Percentiles rank a stretch among this genome's conserved stretches.
Conservation (phyloP, 2,888 invertebrate genomes). For the Colostygia pectinataria region DNA sequence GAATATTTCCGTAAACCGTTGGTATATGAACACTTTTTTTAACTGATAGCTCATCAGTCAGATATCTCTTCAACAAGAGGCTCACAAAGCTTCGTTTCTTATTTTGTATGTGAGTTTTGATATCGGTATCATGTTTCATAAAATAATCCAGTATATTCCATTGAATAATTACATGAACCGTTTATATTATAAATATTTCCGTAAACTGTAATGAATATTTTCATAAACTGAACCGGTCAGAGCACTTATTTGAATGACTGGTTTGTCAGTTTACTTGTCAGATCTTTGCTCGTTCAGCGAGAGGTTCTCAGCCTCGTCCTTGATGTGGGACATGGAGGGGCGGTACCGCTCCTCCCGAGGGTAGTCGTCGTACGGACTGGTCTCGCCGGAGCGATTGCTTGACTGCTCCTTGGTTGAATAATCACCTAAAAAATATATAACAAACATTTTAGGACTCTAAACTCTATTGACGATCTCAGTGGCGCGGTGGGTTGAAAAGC, state of each 20-base stretch:
- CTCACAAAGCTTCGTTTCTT: no score
- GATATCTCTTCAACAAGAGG: no score
- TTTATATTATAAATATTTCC: not conserved
- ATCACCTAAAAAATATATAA: constrained; percentile 46
- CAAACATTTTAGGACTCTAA: no score
- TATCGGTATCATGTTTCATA: no score
- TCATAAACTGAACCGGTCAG: not conserved
- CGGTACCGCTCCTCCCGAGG: constrained; percentile 67
- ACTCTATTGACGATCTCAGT: no score
- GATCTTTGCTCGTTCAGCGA: constrained; percentile 79
- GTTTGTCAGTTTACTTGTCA: constrained; percentile 61
- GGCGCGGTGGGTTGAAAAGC: no score
- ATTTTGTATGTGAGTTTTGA: no score
- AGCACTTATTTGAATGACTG: not conserved
- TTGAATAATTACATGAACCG: not conserved
- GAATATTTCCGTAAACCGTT: constrained; percentile 2
- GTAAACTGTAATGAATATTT: constrained; percentile 1
- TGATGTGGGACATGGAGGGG: constrained; percentile 70
- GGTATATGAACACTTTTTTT: not conserved
- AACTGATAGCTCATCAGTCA: not conserved
- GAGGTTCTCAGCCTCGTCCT: constrained; percentile 78
- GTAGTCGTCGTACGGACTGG: constrained; percentile 76
- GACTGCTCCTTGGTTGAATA: constrained; percentile 71
- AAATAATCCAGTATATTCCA: no score
- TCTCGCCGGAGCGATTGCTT: constrained; percentile 71